Conservation (phyloP, 2,113 vertebrate species). For the Neodontobutis hainanensis region DNA sequence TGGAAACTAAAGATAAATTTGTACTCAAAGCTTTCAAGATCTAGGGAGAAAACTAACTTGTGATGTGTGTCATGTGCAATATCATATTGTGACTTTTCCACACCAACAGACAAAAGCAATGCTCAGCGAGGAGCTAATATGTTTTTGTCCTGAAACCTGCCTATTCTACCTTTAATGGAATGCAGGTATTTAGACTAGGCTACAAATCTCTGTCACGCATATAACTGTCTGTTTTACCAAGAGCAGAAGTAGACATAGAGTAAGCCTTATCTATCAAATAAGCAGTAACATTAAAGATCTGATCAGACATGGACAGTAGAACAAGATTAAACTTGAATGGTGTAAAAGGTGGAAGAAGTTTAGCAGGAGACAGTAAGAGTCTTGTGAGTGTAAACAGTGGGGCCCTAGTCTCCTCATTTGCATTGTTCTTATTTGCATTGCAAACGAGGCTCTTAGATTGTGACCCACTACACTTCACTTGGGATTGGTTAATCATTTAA, state of each 20-base stretch:
- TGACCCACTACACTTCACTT: slow-evolving; percentile 23
- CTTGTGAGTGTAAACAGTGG: slow-evolving; percentile 10
- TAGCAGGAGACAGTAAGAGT: slow-evolving; percentile 15
- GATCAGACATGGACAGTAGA: slow-evolving; percentile 11
- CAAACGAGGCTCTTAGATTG: slow-evolving; percentile 52
- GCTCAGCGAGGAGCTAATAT: no score
- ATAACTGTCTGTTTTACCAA: background rate
- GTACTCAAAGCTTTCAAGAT: no score
- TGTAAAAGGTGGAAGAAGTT: slow-evolving; percentile 15
- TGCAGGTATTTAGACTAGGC: no score
- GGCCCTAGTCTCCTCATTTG: slow-evolving; percentile 50
- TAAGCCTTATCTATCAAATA: background rate
- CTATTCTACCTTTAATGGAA: no score
- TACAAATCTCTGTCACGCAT: no score
- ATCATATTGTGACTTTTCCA: no score
- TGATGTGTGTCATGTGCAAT: no score
- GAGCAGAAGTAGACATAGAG: background rate
- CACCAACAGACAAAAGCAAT: no score
- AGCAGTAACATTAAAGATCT: background rate
- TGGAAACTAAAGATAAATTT: no score
- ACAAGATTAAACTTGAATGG: background rate
- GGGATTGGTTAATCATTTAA: slow-evolving; percentile 37
- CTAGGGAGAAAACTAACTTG: no score
- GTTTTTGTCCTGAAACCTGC: no score
- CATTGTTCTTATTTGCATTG: slow-evolving; percentile 65